Conservation (phyloP, 1,140 invertebrate genomes). For the Achatina immaculata region DNA sequence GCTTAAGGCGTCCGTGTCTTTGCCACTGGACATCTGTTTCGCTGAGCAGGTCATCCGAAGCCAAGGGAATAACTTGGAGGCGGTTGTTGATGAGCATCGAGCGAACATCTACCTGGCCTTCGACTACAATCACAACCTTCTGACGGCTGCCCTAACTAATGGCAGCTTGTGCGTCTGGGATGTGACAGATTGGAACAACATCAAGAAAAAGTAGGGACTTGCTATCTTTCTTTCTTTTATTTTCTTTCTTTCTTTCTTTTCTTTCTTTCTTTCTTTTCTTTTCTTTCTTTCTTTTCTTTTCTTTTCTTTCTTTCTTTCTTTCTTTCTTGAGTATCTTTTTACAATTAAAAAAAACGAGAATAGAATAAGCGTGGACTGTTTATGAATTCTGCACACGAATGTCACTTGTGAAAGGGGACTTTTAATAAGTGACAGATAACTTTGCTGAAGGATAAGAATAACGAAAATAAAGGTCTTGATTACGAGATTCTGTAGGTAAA, state of each 20-base stretch:
- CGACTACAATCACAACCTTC: slow-evolving; percentile 13
- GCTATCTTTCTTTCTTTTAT: too few relatives aligned
- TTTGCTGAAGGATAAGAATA: too few relatives aligned
- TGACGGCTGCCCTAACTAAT: slow-evolving; percentile 17
- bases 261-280: background rate
- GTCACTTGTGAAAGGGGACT: too few relatives aligned
- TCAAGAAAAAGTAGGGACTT: slow-evolving; percentile 27
- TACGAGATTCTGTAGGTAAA: too few relatives aligned
- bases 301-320: too few relatives aligned
- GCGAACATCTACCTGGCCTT: slow-evolving; percentile 18
- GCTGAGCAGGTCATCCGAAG: slow-evolving; percentile 23
- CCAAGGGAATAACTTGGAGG: background rate
- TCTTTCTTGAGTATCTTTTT: too few relatives aligned
- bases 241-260: background rate
- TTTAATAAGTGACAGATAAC: too few relatives aligned
- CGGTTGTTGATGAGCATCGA: background rate
- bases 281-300: background rate
- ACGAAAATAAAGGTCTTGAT: too few relatives aligned
- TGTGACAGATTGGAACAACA: background rate
- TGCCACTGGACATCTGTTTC: slow-evolving; percentile 30
- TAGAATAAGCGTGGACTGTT: too few relatives aligned
- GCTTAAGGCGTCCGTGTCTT: background rate
- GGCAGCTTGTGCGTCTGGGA: slow-evolving; percentile 33
- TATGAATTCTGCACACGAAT: too few relatives aligned
- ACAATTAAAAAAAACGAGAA: too few relatives aligned